Evolutionary conservation across 2,888 invertebrate species (phyloP).

Genomic region (Eurytoma californica): DNA sequence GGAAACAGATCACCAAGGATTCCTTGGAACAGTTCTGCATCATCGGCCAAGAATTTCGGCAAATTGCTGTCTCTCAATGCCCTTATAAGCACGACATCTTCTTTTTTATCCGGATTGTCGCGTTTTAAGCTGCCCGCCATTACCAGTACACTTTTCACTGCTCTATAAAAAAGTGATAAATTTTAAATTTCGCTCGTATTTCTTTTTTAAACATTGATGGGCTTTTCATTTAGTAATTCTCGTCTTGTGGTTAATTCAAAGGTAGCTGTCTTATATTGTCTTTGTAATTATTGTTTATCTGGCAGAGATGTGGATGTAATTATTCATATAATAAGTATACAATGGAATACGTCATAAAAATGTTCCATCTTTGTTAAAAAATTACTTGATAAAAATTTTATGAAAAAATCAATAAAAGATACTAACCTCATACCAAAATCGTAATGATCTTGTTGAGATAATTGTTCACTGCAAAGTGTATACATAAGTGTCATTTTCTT

Average conservation of each 20-base stretch:
- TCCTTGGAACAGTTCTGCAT: conserved; percentile 88
- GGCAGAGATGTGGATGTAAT: no score
- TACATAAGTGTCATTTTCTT: conserved; percentile 96
- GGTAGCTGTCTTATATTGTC: no score
- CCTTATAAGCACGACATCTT: conserved; percentile 89
- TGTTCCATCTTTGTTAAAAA: no score
- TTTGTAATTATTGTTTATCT: no score
- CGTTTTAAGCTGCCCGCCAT: conserved; percentile 94
- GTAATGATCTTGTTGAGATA: conserved; percentile 94
- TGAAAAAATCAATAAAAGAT: no score
- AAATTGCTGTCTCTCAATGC: conserved; percentile 92
- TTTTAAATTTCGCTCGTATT: no score
- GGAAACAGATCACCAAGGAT: conserved; percentile 94
- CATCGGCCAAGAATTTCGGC: conserved; percentile 92
- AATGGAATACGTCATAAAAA: no score
- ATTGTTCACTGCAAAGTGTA: conserved; percentile 91
- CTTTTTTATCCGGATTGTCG: conserved; percentile 88
- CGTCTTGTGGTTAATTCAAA: no score
- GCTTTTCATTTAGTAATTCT: no score
- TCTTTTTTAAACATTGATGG: no score
- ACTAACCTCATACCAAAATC: conserved; percentile 88
- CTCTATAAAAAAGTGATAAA: conserved; percentile 75
- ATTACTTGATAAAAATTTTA: no score
- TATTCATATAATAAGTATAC: no score
- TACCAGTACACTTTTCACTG: conserved; percentile 93